Evolutionary conservation across 2,113 vertebrate species (phyloP).

Genomic region (Corapipo altera): DNA sequence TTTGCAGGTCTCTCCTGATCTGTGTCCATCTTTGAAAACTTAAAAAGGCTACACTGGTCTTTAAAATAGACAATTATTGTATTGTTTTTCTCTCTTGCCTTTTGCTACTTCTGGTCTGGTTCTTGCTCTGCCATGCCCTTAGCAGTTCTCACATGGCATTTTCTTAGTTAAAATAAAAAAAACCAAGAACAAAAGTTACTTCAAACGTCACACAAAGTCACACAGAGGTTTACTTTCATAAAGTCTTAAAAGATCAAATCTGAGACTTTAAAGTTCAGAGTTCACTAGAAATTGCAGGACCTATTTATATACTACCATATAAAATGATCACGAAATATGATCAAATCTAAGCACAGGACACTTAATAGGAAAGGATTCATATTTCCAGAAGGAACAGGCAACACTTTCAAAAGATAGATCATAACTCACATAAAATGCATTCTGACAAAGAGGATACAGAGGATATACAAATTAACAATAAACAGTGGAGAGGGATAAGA

Average conservation of each 20-base stretch:
- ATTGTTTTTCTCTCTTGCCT: background rate
- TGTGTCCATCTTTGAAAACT: background rate
- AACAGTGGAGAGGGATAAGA: background rate
- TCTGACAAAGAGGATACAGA: background rate
- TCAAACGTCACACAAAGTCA: accelerated
- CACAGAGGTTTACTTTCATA: accelerated
- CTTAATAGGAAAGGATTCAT: background rate
- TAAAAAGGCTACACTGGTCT: background rate
- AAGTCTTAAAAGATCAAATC: background rate
- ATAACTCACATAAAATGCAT: background rate
- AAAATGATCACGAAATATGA: background rate
- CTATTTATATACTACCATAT: background rate
- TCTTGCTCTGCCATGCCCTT: background rate
- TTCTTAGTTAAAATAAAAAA: background rate
- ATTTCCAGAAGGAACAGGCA: background rate
- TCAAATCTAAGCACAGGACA: background rate
- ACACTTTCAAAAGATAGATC: background rate
- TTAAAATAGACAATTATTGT: background rate
- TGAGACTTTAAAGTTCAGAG: background rate
- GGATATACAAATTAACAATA: background rate
- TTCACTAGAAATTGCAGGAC: background rate
- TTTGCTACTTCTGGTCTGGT: background rate
- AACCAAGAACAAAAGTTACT: background rate
- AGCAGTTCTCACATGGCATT: background rate
- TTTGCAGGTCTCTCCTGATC: background rate